Percentiles rank a stretch among this genome's conserved stretches.
phyloP scores from a whole-genome alignment of 2,888 invertebrate species.

The Trissonchulus sp. region DNA sequence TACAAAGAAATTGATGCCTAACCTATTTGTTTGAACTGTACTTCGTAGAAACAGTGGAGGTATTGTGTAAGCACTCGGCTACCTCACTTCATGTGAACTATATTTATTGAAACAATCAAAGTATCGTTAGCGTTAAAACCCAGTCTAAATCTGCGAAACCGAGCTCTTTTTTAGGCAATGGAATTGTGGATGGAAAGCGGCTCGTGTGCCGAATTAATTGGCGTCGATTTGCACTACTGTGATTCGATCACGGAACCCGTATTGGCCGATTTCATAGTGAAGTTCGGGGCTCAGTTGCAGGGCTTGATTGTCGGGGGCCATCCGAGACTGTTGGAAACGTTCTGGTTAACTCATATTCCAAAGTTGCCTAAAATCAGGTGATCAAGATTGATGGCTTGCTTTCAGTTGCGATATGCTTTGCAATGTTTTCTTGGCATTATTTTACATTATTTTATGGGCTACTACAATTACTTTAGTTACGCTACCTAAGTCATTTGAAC shows the following conservation, averaged over 20 bases:
- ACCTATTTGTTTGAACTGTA: no score
- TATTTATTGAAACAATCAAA: no score
- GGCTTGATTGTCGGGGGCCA: slow-evolving; percentile 95
- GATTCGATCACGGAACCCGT: slow-evolving; percentile 90
- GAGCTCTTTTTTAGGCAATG: not conserved
- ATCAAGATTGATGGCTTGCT: slow-evolving; percentile 45
- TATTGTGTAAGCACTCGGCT: no score
- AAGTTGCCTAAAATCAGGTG: slow-evolving; percentile 87
- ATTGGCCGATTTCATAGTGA: slow-evolving; percentile 79
- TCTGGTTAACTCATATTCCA: slow-evolving; percentile 92
- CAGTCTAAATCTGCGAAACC: no score
- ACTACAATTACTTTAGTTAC: no score
- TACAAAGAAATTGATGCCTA: no score
- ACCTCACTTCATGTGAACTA: no score
- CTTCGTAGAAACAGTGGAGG: no score
- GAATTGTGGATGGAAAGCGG: slow-evolving; percentile 14
- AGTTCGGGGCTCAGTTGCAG: slow-evolving; percentile 78
- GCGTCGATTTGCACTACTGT: slow-evolving; percentile 68
- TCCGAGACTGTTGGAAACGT: slow-evolving; percentile 76
- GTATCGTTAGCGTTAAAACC: no score
- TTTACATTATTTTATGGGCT: no score
- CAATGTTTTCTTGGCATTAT: no score
- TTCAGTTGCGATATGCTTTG: not conserved
- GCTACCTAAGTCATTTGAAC: no score
- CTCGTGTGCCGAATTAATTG: not conserved